Evolutionary conservation across 2,888 invertebrate species (phyloP).

Genomic region (Phyto melanocephala): DNA sequence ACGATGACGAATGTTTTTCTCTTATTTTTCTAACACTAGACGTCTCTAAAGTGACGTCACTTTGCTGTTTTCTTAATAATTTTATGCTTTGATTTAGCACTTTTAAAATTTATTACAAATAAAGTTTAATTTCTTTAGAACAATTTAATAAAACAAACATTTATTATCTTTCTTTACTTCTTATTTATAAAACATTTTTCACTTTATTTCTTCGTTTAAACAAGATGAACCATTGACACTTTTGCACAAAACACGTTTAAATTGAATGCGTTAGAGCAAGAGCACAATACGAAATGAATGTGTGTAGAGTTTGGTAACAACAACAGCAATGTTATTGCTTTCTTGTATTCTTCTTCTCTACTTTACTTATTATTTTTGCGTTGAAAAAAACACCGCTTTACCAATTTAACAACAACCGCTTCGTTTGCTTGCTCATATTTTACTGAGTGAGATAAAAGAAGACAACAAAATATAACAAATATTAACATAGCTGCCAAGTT

Average conservation of each 20-base stretch:
- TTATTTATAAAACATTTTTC: constrained; percentile 25
- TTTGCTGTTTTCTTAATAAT: constrained; percentile 5
- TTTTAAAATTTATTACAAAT: too few relatives aligned
- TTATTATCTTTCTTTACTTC: neutral
- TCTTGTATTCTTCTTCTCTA: constrained; percentile 28
- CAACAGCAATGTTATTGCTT: constrained; percentile 28
- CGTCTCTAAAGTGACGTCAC: constrained; percentile 57
- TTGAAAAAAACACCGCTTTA: constrained; percentile 37
- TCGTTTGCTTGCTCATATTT: constrained; percentile 46
- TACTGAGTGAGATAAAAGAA: constrained; percentile 46
- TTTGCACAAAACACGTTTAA: constrained; percentile 55
- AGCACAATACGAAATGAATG: constrained; percentile 36
- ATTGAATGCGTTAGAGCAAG: constrained; percentile 51
- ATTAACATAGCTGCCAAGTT: neutral
- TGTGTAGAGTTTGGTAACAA: constrained; percentile 16
- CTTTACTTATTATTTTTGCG: constrained; percentile 17
- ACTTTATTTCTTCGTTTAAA: neutral
- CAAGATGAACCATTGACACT: constrained; percentile 29
- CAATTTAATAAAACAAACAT: neutral
- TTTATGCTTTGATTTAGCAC: too few relatives aligned
- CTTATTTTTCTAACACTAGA: constrained; percentile 25
- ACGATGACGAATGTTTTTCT: constrained; percentile 57
- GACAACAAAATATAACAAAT: constrained; percentile 3
- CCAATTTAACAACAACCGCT: constrained; percentile 35
- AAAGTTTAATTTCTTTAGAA: neutral